Conservation (phyloP, 2,797 vertebrate genomes). For the Hapalemur alaotrensis region DNA sequence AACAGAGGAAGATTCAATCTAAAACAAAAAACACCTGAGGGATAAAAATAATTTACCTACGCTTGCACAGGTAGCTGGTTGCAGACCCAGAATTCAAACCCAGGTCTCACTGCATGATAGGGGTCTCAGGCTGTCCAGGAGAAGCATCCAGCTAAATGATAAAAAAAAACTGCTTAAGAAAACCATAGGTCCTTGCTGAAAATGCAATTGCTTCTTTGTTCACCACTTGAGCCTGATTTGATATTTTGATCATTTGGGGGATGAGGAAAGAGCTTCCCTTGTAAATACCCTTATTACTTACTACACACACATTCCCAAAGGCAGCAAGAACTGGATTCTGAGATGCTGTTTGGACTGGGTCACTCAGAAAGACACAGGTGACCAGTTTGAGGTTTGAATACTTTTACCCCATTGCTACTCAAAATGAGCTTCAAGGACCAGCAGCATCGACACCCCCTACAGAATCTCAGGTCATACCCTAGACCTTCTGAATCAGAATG, state of each 20-base stretch:
- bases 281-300: neutral
- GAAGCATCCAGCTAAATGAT: neutral
- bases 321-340: neutral
- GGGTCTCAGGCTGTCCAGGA: neutral
- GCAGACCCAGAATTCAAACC: neutral
- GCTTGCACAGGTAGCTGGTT: neutral
- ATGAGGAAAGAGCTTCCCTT: neutral
- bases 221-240: neutral
- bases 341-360: neutral
- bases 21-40: neutral
- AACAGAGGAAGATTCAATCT: too few species aligned
- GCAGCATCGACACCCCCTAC: neutral
- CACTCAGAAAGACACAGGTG: neutral
- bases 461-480: neutral
- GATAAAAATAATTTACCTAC: neutral
- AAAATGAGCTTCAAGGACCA: neutral
- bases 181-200: neutral
- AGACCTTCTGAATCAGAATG: too few species aligned
- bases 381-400: neutral
- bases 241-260: neutral
- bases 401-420: neutral
- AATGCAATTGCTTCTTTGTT: neutral
- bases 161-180: neutral
- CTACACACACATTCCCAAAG: neutral
- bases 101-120: neutral